These are phyloP conservation scores for Cricetomys ansorgei DNA, from an alignment of 2,113 vertebrate genomes.

Conservation along the genomic window DNA sequence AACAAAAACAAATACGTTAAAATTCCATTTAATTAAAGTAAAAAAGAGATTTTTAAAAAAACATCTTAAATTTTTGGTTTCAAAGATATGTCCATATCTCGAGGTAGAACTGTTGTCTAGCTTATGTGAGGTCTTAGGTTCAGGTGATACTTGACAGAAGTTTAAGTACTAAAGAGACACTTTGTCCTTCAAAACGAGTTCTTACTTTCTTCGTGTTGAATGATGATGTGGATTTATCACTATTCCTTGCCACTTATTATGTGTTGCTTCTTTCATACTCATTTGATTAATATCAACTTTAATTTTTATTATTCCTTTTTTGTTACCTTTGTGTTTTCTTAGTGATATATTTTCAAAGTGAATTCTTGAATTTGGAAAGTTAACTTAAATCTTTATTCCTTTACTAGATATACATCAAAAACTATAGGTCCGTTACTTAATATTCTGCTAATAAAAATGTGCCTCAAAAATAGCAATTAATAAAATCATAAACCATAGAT, in stretches of 20 bases:
- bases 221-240: neutral
- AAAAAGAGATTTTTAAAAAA: neutral
- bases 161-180: neutral
- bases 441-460: neutral
- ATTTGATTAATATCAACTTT: neutral
- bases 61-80: neutral
- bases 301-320: neutral
- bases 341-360: slow-evolving; percentile 5
- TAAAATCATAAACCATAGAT: neutral
- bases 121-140: neutral
- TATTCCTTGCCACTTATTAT: neutral
- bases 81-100: neutral
- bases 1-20: neutral
- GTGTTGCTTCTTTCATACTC: neutral
- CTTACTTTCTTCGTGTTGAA: neutral
- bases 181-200: neutral
- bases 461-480: neutral
- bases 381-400: neutral
- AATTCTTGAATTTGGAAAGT: neutral
- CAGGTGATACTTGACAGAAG: neutral
- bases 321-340: neutral
- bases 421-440: neutral
- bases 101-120: neutral
- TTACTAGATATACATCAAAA: neutral
- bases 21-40: slow-evolving; percentile 7